Percentiles rank a stretch among this genome's conserved stretches.
These are phyloP conservation scores for Trachemys scripta DNA, from an alignment of 2,113 vertebrate species.

Conservation along the genomic window DNA sequence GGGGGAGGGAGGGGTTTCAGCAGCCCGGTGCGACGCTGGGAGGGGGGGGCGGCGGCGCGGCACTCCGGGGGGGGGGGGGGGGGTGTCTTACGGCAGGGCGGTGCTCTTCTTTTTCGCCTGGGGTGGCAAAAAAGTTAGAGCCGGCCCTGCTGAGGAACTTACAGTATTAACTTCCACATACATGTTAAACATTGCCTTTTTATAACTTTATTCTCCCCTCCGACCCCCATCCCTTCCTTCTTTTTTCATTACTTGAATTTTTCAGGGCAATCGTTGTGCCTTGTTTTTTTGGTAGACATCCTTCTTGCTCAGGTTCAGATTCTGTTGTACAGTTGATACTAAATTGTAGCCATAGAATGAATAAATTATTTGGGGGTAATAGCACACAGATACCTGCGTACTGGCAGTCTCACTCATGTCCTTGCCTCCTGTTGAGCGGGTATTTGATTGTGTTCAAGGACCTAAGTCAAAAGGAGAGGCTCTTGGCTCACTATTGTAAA, in stretches of 20 bases:
- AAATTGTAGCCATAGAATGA: not conserved
- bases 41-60: too few relatives aligned
- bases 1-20: too few relatives aligned
- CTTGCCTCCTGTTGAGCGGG: not conserved
- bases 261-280: not conserved
- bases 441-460: not conserved
- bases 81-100: too few relatives aligned
- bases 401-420: not conserved
- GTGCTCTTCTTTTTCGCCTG: too few relatives aligned
- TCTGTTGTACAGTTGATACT: not conserved
- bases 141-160: too few relatives aligned
- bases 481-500: not conserved
- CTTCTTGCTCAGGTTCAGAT: not conserved
- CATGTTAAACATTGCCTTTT: not conserved
- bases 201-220: not conserved
- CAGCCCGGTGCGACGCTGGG: too few relatives aligned
- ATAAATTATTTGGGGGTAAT: not conserved
- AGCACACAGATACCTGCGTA: accelerated
- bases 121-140: too few relatives aligned
- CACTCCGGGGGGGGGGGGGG: too few relatives aligned
- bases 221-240: not conserved
- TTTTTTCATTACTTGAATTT: not conserved
- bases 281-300: not conserved
- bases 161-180: not conserved
- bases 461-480: not conserved